Evolutionary conservation across 2,797 vertebrate species (phyloP).

Genomic region (Scleropages formosus): DNA sequence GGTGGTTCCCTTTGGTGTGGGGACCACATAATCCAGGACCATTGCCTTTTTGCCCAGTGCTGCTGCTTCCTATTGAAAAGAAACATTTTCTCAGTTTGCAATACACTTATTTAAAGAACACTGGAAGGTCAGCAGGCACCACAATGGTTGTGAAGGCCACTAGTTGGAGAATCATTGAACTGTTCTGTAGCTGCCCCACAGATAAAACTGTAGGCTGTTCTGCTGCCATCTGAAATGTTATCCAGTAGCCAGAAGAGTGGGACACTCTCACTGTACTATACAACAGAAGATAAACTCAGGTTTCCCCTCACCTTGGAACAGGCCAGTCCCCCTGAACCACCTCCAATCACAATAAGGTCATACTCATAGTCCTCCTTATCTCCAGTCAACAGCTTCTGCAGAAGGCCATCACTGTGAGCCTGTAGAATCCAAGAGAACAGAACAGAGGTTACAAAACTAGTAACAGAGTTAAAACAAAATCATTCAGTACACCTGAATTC

Average conservation of each 20-base stretch:
- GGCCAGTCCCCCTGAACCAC: slow-evolving; percentile 90
- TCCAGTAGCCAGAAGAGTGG: too few species aligned
- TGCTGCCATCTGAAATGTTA: too few species aligned
- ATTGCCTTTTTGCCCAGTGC: slow-evolving; percentile 89
- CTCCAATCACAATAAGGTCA: slow-evolving; percentile 91
- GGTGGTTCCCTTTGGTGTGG: slow-evolving; percentile 82
- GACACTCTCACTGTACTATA: not conserved
- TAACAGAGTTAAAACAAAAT: too few species aligned
- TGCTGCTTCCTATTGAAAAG: slow-evolving; percentile 79
- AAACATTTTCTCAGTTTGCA: too few species aligned
- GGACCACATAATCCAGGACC: slow-evolving; percentile 91
- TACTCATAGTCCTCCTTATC: slow-evolving; percentile 76
- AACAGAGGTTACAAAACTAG: slow-evolving; percentile 18
- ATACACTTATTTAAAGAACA: too few species aligned
- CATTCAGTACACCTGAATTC: too few species aligned
- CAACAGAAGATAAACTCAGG: too few species aligned
- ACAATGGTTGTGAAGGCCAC: too few species aligned
- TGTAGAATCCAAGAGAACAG: slow-evolving; percentile 41
- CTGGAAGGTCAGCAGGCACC: too few species aligned
- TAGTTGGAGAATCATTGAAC: too few species aligned
- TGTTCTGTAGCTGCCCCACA: too few species aligned
- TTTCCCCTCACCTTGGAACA: slow-evolving; percentile 86
- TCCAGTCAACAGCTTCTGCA: slow-evolving; percentile 79
- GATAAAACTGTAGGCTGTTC: too few species aligned
- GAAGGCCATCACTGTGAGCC: slow-evolving; percentile 82